These are phyloP conservation scores for Dendroctonus ponderosae DNA, from an alignment of 1,140 invertebrate genomes.

Conservation along the genomic window DNA sequence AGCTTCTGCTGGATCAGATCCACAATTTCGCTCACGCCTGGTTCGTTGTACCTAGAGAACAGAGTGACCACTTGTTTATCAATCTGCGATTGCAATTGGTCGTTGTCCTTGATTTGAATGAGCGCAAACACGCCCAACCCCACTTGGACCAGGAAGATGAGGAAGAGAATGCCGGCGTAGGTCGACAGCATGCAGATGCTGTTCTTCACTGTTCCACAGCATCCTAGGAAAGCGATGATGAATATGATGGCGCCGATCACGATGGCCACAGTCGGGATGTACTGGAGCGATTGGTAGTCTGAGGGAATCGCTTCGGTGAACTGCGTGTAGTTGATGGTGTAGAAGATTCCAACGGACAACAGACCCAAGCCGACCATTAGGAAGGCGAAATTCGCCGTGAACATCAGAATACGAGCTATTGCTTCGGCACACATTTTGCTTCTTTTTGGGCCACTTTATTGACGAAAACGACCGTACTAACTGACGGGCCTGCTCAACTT, in stretches of 20 bases:
- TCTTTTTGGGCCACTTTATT: neutral
- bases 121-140: slow-evolving; percentile 2
- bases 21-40: neutral
- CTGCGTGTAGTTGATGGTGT: slow-evolving; percentile 60
- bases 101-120: slow-evolving; percentile 1
- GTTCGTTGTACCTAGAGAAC: neutral
- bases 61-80: neutral
- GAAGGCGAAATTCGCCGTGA: slow-evolving; percentile 40
- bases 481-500: too few species aligned
- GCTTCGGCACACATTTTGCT: slow-evolving; percentile 6
- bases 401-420: slow-evolving; percentile 8
- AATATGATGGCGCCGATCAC: slow-evolving; percentile 58
- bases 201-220: slow-evolving; percentile 56
- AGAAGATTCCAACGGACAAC: slow-evolving; percentile 65
- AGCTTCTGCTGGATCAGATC: slow-evolving; percentile 13
- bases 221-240: slow-evolving; percentile 62
- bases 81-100: neutral
- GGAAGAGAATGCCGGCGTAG: slow-evolving; percentile 1
- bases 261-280: slow-evolving; percentile 54
- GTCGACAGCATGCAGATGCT: slow-evolving; percentile 8
- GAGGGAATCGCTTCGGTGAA: slow-evolving; percentile 63
- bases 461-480: too few species aligned
- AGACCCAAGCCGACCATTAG: slow-evolving; percentile 71
- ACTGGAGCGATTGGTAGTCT: slow-evolving; percentile 41
- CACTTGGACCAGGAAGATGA: slow-evolving; percentile 9